Conservation (phyloP, 1,140 invertebrate species). For the Polypedilum pembai region DNA sequence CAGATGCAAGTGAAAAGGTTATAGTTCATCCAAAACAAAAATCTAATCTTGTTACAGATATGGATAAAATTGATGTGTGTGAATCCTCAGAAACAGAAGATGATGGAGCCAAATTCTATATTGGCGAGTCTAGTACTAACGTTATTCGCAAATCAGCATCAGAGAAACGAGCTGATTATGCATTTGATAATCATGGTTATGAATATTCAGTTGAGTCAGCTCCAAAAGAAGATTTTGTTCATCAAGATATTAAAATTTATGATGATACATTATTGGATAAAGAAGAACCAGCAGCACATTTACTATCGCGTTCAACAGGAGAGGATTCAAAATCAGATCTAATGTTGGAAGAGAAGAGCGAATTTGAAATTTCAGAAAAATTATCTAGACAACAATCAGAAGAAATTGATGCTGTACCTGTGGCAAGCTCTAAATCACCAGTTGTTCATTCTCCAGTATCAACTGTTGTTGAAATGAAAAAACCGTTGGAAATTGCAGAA, state of each 20-base stretch:
- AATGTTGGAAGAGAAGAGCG: slow-evolving; percentile 39
- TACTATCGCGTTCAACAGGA: slow-evolving; percentile 36
- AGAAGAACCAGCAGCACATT: slow-evolving; percentile 34
- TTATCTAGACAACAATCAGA: slow-evolving; percentile 15
- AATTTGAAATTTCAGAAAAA: slow-evolving; percentile 40
- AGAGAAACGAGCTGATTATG: slow-evolving; percentile 30
- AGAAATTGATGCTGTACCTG: background rate
- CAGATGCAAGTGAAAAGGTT: background rate
- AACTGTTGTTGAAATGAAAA: slow-evolving; percentile 25
- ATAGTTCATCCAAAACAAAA: background rate
- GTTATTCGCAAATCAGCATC: slow-evolving; percentile 39
- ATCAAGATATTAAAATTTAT: slow-evolving; percentile 20
- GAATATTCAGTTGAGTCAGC: slow-evolving; percentile 34
- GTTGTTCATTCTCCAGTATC: slow-evolving; percentile 27
- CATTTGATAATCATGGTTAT: slow-evolving; percentile 29
- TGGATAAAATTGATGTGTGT: slow-evolving; percentile 8
- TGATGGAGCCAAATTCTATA: slow-evolving; percentile 39
- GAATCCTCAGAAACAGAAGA: background rate
- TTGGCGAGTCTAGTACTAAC: slow-evolving; percentile 42
- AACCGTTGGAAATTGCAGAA: background rate
- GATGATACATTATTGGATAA: background rate
- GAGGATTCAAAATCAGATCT: slow-evolving; percentile 38
- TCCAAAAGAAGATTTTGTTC: background rate
- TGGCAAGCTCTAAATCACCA: background rate
- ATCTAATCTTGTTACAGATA: background rate